phyloP scores from a whole-genome alignment of 2,888 invertebrate genomes.

The Micropterix aruncella region DNA sequence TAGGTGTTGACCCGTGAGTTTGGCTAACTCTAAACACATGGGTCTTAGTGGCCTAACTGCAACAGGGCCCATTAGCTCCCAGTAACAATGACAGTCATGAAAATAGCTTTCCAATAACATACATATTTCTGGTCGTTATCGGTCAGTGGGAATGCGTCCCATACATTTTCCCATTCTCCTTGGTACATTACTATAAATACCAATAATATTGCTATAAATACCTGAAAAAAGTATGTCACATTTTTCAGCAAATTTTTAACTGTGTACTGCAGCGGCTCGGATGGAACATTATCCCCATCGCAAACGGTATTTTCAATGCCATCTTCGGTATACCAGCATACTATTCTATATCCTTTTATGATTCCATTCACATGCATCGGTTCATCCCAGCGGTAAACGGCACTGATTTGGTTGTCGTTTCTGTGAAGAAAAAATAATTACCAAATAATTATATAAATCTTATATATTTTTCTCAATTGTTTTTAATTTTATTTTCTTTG shows the following conservation, averaged over 20 bases:
- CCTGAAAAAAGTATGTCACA: constrained; percentile 54
- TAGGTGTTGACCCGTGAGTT: too few relatives aligned
- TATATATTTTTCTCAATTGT: background rate
- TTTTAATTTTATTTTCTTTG: constrained; percentile 24
- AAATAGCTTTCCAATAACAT: too few relatives aligned
- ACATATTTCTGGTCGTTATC: too few relatives aligned
- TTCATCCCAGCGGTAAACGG: constrained; percentile 67
- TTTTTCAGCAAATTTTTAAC: constrained; percentile 41
- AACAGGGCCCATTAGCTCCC: too few relatives aligned
- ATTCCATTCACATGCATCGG: constrained; percentile 64
- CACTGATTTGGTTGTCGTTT: constrained; percentile 25
- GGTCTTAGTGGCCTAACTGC: too few relatives aligned
- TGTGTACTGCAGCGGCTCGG: constrained; percentile 40
- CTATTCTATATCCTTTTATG: constrained; percentile 55
- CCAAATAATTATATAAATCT: too few relatives aligned
- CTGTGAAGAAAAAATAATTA: constrained; percentile 9
- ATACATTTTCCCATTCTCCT: too few relatives aligned
- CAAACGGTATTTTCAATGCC: constrained; percentile 35
- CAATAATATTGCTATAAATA: too few relatives aligned
- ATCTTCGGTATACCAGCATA: constrained; percentile 47
- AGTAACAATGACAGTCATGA: too few relatives aligned
- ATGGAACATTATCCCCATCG: constrained; percentile 32
- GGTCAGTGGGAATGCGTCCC: too few relatives aligned
- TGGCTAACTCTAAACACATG: too few relatives aligned
- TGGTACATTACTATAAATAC: too few relatives aligned